A percentile compares a stretch with the other conserved stretches of the same genome.
Conservation (phyloP, 2,113 vertebrate genomes). For the Loxodonta africana region DNA sequence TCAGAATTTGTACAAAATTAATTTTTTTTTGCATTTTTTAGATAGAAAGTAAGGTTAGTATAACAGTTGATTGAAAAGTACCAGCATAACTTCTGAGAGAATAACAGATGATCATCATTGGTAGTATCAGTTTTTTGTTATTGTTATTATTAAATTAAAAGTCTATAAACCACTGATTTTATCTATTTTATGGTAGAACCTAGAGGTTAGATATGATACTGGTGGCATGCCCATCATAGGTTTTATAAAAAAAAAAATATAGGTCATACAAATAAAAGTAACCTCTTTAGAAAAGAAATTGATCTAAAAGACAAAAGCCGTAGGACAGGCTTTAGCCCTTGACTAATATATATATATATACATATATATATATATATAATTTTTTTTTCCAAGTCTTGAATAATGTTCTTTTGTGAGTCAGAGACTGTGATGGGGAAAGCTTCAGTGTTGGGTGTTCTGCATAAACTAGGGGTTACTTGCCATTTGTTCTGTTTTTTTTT, state of each 20-base stretch:
- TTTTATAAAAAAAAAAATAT: not conserved
- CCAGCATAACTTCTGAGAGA: not conserved
- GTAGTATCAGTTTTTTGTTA: not conserved
- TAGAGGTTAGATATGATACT: not conserved
- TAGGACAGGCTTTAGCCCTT: constrained; percentile 42
- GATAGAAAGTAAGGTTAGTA: not conserved
- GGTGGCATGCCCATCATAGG: not conserved
- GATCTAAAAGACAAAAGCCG: constrained; percentile 27
- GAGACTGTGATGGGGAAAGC: not conserved
- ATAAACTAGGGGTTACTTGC: not conserved
- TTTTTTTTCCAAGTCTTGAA: constrained; percentile 9
- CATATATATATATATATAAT: constrained; percentile 49
- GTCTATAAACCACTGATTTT: constrained; percentile 34
- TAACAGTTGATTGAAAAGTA: constrained; percentile 8
- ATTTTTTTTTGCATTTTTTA: not conserved
- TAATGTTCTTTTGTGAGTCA: constrained; percentile 21
- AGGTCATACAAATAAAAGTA: constrained; percentile 19
- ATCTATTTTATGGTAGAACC: not conserved
- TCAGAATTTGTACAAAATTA: constrained; percentile 48
- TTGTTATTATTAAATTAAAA: constrained; percentile 49
- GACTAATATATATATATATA: constrained; percentile 44
- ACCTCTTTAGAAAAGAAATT: constrained; percentile 46
- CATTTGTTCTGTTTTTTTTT: not conserved
- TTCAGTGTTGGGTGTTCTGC: not conserved
- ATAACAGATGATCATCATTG: not conserved